A percentile compares a stretch with the other conserved stretches of the same genome.
Conservation (phyloP, 2,113 vertebrate genomes). For the Cairina moschata region DNA sequence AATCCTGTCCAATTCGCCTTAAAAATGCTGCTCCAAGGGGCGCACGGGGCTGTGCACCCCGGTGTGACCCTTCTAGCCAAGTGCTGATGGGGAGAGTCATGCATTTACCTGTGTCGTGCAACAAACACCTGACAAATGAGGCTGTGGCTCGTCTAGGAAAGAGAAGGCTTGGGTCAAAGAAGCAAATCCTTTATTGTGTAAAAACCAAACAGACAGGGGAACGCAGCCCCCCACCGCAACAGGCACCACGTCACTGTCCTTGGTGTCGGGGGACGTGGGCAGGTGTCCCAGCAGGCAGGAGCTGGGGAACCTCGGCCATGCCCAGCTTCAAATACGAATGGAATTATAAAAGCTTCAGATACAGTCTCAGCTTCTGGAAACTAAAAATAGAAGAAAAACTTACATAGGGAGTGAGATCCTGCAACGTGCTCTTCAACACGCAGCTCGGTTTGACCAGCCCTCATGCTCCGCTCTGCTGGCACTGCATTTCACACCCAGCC, state of each 20-base stretch:
- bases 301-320: accelerated
- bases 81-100: background rate
- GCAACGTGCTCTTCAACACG: background rate
- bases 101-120: background rate
- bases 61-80: background rate
- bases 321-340: background rate
- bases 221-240: background rate
- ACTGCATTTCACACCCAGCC: background rate
- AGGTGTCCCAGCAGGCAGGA: background rate
- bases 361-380: background rate
- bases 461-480: background rate
- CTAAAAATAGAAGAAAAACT: no score
- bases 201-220: constrained; percentile 9
- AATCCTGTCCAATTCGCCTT: background rate
- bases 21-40: background rate
- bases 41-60: accelerated
- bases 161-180: background rate
- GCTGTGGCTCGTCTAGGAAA: background rate
- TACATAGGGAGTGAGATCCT: no score
- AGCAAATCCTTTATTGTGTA: constrained; percentile 68
- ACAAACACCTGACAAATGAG: background rate
- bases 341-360: background rate
- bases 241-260: accelerated
- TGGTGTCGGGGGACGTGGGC: background rate
- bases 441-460: background rate